Percentiles rank a stretch among this genome's conserved stretches.
Conservation (phyloP, 2,797 vertebrate genomes). For the Poecilia velifera region DNA sequence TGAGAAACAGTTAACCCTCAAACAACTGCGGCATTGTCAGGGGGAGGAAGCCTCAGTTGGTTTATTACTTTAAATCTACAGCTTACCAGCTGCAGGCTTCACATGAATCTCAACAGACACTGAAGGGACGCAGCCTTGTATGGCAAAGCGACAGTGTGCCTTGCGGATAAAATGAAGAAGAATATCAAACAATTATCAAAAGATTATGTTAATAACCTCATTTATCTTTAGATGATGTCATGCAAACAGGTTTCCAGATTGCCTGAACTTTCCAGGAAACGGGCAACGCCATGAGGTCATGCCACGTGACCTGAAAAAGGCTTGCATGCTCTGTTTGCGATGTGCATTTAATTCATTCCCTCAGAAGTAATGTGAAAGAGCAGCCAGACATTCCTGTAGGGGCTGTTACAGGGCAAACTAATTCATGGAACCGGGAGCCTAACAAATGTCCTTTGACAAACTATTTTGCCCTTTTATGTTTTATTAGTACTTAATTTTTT, state of each 20-base stretch:
- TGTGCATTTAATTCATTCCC: slow-evolving; percentile 57
- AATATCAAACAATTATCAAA: not conserved
- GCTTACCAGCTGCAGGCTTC: slow-evolving; percentile 1
- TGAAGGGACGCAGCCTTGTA: not conserved
- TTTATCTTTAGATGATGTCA: not conserved
- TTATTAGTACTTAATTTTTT: not conserved
- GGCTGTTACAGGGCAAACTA: slow-evolving; percentile 46
- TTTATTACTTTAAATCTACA: slow-evolving; percentile 14
- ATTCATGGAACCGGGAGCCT: slow-evolving; percentile 41
- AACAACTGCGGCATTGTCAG: slow-evolving; percentile 6
- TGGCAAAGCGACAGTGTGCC: not conserved
- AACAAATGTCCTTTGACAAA: slow-evolving; percentile 53
- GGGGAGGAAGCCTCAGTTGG: slow-evolving; percentile 10
- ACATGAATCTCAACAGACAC: slow-evolving; percentile 5
- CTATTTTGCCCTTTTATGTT: slow-evolving; percentile 32
- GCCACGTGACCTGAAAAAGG: slow-evolving; percentile 35
- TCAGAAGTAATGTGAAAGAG: slow-evolving; percentile 70
- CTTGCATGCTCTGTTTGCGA: slow-evolving; percentile 55
- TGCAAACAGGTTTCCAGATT: slow-evolving; percentile 1
- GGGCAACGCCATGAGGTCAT: slow-evolving; percentile 31
- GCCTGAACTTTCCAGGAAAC: not conserved
- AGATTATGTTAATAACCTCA: not conserved
- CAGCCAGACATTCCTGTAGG: slow-evolving; percentile 63
- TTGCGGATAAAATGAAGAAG: not conserved
- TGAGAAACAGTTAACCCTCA: slow-evolving; percentile 16